Evolutionary conservation across 1,140 invertebrate species (phyloP), one percentile per base, ranked within the genome.

Genomic region (Cyphomyrmex costatus): DNA sequence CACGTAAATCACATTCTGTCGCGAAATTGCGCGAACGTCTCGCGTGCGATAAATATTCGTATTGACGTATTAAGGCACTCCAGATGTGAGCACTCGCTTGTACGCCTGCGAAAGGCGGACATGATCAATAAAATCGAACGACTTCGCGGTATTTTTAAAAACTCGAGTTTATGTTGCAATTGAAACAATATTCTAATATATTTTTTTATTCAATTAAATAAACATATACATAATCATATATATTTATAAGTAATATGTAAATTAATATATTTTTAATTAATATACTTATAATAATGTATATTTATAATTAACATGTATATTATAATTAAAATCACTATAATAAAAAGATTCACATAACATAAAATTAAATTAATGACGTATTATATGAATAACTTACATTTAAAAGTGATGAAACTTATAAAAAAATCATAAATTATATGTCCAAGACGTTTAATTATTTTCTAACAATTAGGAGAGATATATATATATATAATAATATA

Each of bases 401-500:
- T 21, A n/a, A 56, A 21, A 56, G 7, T 21, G 21, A 74, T 76
- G 5, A 8, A 56, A 76, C 5, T 10, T n/a, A 33, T n/a, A 33
- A 74, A 30, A 76, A 27, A 78, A 30, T 63, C 12, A 46, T 14
- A 10, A 14, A 4, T 36, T 36, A 24, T 36, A 36, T 63, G 46
- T 14, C 19, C 30, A 49, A 49, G 8, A 33, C 3, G 46, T 78
- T 51, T 33, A n/a, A 14, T 77, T 65, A 79, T 51, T 36, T 30
- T 51, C 24, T 63, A 78, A 51, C 2, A 42, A 46, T 77, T 42
- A n/a, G 36, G n/a, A n/a, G n/a, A n/a, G n/a, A n/a, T n/a, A n/a
- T n/a, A n/a, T n/a, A n/a, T n/a, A n/a, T n/a, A n/a, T 12, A 14
- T 1, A 14, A 76, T 8, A 24, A 30, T 4, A 21, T 30, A 3